Percentiles rank a stretch among this genome's conserved stretches.
These are phyloP conservation scores for Clarias magur DNA, from an alignment of 2,113 vertebrate genomes.

Conservation along the genomic window DNA sequence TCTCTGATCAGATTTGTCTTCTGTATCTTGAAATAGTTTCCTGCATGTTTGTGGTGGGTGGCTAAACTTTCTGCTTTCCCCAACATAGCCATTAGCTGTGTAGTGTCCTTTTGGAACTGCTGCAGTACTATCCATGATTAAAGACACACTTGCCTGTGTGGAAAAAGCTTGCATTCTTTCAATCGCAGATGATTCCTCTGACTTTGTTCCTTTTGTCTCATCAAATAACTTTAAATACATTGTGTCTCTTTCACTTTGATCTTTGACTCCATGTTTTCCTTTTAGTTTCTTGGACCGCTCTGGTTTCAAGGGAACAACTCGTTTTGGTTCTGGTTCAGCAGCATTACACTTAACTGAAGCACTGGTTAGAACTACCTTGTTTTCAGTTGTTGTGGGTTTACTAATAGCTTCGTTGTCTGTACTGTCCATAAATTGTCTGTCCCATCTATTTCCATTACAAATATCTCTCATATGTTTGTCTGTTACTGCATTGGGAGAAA, in stretches of 20 bases:
- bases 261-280: constrained; percentile 62
- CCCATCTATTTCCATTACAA: constrained; percentile 36
- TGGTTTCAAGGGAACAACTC: constrained; percentile 75
- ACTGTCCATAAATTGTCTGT: constrained; percentile 29
- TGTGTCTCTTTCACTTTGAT: constrained; percentile 49
- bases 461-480: constrained; percentile 44
- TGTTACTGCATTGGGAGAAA: constrained; percentile 39
- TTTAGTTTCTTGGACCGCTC: constrained; percentile 77
- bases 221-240: constrained; percentile 29
- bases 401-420: constrained; percentile 20
- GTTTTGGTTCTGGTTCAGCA: constrained; percentile 62
- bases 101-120: constrained; percentile 7
- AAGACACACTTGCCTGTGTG: not conserved
- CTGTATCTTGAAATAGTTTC: constrained; percentile 28
- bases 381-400: constrained; percentile 18
- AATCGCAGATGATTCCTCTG: constrained; percentile 43
- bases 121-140: constrained; percentile 2
- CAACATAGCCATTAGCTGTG: constrained; percentile 29
- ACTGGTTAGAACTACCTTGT: constrained; percentile 47
- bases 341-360: constrained; percentile 56
- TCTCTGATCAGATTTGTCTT: constrained; percentile 35
- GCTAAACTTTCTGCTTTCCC: constrained; percentile 29
- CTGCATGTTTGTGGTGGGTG: constrained; percentile 21
- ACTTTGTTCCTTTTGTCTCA: constrained; percentile 50
- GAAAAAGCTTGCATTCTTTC: constrained; percentile 46